These are phyloP conservation scores for Eupithecia tripunctaria DNA, from an alignment of 2,888 invertebrate species.

Conservation along the genomic window DNA sequence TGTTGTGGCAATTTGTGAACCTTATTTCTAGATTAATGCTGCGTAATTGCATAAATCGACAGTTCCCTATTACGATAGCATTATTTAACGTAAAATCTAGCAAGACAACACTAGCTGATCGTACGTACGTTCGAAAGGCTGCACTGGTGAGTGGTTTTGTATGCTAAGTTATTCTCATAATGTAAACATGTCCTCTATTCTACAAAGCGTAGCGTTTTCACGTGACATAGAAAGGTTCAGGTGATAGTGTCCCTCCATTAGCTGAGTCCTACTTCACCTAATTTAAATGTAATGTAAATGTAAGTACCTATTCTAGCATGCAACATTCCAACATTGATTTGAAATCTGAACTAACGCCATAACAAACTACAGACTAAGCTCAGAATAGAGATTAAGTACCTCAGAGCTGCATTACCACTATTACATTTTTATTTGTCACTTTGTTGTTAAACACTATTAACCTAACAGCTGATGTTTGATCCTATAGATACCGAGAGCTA, in stretches of 20 bases:
- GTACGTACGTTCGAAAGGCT: neutral
- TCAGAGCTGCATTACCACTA: neutral
- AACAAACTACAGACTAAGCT: neutral
- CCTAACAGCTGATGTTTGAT: conserved; percentile 15
- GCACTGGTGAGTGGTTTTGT: neutral
- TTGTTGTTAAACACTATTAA: neutral
- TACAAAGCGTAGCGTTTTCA: neutral
- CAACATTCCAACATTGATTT: conserved; percentile 11
- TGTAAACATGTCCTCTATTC: neutral
- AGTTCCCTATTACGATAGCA: neutral
- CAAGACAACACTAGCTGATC: neutral
- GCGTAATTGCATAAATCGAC: neutral
- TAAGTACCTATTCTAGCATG: neutral
- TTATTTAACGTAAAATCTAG: neutral
- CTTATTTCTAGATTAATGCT: neutral
- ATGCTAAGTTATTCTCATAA: neutral
- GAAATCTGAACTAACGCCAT: conserved; percentile 10
- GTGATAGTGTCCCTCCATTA: neutral
- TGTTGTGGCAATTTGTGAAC: neutral
- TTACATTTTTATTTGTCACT: neutral
- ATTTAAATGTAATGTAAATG: too few relatives aligned
- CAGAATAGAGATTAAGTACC: neutral
- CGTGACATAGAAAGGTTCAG: neutral
- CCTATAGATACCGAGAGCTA: conserved; percentile 27
- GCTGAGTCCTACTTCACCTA: neutral